phyloP scores from a whole-genome alignment of 2,113 vertebrate species.

The Ia io region DNA sequence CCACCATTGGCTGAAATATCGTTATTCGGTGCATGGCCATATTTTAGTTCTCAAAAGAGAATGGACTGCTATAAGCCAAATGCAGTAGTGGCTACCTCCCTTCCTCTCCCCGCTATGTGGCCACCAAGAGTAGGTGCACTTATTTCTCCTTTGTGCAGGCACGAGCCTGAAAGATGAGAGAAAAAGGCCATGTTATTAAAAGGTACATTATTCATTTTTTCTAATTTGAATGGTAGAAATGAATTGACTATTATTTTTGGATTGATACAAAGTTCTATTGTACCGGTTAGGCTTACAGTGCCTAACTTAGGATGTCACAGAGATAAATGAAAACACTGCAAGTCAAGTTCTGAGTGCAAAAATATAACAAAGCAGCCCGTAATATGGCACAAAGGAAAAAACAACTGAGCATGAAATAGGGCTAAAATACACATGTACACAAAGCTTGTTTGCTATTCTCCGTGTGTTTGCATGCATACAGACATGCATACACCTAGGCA shows the following conservation, averaged over 20 bases:
- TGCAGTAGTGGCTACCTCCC: not conserved
- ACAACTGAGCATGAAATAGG: not conserved
- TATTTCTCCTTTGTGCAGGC: slow-evolving; percentile 14
- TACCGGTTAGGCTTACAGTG: not conserved
- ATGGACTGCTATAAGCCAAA: not conserved
- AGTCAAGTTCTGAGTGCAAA: not conserved
- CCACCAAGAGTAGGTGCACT: not conserved
- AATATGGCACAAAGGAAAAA: not conserved
- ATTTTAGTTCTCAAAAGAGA: not conserved
- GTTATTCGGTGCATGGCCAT: too few species aligned
- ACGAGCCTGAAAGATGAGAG: not conserved
- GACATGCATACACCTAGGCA: not conserved
- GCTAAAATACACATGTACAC: not conserved
- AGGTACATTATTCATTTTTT: not conserved
- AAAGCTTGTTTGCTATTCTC: not conserved
- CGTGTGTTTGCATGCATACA: not conserved
- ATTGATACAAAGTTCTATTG: not conserved
- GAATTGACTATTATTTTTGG: slow-evolving; percentile 1
- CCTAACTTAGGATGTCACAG: not conserved
- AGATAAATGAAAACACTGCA: not conserved
- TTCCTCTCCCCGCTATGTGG: not conserved
- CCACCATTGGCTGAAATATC: not conserved
- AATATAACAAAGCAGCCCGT: not conserved
- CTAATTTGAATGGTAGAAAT: not conserved
- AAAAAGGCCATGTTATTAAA: not conserved